These are phyloP conservation scores for Crotophaga sulcirostris DNA, from an alignment of 2,113 vertebrate genomes.

Conservation along the genomic window DNA sequence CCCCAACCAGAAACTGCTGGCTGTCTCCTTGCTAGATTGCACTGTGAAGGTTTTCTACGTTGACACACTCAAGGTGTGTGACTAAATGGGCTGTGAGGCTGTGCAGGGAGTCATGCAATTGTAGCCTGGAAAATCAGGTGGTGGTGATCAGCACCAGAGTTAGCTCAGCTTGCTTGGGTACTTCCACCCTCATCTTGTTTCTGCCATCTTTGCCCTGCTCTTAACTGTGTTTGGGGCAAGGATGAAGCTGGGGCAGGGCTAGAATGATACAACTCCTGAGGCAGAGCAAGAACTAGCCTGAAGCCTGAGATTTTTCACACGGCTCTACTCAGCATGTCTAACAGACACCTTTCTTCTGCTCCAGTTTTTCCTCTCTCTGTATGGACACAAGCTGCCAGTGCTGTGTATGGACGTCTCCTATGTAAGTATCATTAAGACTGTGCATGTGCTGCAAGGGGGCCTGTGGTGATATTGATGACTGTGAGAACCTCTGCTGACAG, in stretches of 20 bases:
- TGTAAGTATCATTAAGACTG: conserved; percentile 79
- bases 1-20: conserved; percentile 88
- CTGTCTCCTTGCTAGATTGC: conserved; percentile 91
- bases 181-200: background rate
- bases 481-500: background rate
- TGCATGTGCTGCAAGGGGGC: background rate
- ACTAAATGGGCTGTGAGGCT: background rate
- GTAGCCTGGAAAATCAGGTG: background rate
- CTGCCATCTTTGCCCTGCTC: background rate
- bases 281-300: background rate
- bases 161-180: background rate
- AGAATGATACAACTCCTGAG: background rate
- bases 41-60: conserved; percentile 95
- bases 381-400: conserved; percentile 97
- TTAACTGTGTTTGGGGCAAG: background rate
- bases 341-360: background rate
- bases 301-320: background rate
- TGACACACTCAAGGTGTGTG: conserved; percentile 89
- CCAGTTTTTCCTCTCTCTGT: conserved; percentile 96
- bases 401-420: conserved; percentile 95
- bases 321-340: background rate
- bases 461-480: background rate
- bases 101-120: background rate
- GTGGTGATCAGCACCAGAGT: background rate
- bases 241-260: background rate